Evolutionary conservation across 2,797 vertebrate species (phyloP).

Genomic region (Monodelphis domestica): DNA sequence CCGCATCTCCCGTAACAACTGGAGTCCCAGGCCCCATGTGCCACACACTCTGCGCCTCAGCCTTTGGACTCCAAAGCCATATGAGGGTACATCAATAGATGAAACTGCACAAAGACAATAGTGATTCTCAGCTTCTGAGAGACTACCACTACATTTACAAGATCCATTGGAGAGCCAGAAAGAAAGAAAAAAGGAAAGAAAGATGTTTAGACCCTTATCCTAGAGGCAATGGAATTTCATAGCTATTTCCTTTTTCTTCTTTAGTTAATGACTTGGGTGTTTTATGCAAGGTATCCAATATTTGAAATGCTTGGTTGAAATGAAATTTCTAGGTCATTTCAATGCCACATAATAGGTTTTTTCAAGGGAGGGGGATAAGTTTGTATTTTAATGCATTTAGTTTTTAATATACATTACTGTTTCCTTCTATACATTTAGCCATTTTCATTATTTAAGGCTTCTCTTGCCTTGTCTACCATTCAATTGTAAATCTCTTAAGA

Average conservation of each 20-base stretch:
- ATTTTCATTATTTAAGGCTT: neutral
- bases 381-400: neutral
- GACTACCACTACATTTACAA: no score
- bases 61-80: no score
- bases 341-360: neutral
- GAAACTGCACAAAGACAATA: no score
- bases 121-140: no score
- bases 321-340: neutral
- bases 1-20: no score
- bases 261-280: neutral
- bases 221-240: neutral
- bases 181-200: no score
- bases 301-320: neutral
- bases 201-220: neutral
- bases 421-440: neutral
- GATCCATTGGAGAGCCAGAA: no score
- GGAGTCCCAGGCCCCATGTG: no score
- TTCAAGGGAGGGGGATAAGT: neutral
- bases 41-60: no score
- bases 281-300: neutral
- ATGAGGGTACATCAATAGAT: no score
- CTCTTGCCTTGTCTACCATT: neutral
- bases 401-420: neutral
- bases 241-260: neutral
- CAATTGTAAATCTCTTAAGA: neutral